phyloP scores from a whole-genome alignment of 2,113 vertebrate genomes.

The Silurus glanis region DNA sequence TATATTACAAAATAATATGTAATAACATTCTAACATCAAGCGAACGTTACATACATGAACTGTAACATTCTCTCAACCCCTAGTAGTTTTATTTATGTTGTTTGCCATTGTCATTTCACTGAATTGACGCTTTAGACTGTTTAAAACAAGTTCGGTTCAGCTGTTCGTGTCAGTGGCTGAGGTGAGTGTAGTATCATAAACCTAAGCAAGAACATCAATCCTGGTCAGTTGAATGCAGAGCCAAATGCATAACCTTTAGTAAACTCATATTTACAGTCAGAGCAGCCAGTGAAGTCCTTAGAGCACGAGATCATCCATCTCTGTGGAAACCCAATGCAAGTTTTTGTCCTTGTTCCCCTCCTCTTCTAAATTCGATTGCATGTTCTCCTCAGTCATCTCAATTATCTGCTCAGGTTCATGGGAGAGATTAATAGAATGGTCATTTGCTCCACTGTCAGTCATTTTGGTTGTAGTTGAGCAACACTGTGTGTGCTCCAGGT shows the following conservation, averaged over 20 bases:
- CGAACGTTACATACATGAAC: not conserved
- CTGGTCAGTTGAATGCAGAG: not conserved
- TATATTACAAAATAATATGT: not conserved
- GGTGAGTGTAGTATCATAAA: not conserved
- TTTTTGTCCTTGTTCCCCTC: not conserved
- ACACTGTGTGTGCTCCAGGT: not conserved
- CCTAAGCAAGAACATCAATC: not conserved
- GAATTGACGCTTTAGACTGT: not conserved
- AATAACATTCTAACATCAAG: not conserved
- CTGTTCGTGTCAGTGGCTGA: not conserved
- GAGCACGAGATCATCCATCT: conserved; percentile 49
- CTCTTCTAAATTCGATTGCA: not conserved
- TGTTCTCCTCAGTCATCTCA: not conserved
- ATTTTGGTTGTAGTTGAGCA: not conserved
- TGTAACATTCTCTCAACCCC: not conserved
- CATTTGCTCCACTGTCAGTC: not conserved
- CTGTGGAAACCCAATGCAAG: not conserved
- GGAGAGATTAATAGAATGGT: not conserved
- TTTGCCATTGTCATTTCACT: not conserved
- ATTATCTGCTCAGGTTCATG: conserved; percentile 30
- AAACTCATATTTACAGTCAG: not conserved
- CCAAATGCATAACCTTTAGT: not conserved
- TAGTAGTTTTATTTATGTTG: not conserved
- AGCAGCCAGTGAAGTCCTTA: conserved; percentile 1
- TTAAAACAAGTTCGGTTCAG: not conserved